Base-by-base conservation (phyloP, 1,140 invertebrate species). In the Bombus turneri region DNA sequence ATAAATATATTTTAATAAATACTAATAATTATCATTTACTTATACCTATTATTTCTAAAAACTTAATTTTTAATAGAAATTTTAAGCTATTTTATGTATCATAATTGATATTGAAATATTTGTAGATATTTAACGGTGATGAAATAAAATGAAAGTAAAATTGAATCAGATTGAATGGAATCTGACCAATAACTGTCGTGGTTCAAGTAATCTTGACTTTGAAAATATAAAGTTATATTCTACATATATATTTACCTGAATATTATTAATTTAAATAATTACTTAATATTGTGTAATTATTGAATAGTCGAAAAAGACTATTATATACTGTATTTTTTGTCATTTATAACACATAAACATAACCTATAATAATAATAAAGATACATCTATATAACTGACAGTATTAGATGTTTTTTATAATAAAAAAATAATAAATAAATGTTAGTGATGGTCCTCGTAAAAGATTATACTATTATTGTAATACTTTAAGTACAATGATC, bases 81-180 rank as follows among this genome's bases (percentile, higher is more conserved):
- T 15, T 64, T 64, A 64, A 64, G 13, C 15, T 25, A 57, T 25
- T 53, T 15, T 22, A 41, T 22, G 1, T 3, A 80, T 15, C 10
- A 10, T 9, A 69, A 53, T 37, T 28, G 15, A 39, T 53, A 39
- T 39, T n/a, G 9, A 47, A 47, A 31, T 73, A 43, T 43, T 18
- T 31, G 18, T 31, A 73, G 6, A 22, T 31, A 41, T 53, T 57
- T 57, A 57, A 59, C 2, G 22, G 22, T 31, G 0, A 22, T 31
- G 18, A 31, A 47, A 66, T 74, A 43, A 53, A n/a, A 34, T 22
- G 37, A n/a, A 43, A 57, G 18, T 9, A 64, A 62, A 74, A 76
- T 78, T 83, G 37, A 84, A 84, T 22, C 34, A 41, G 22, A 71
- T 78, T 83, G n/a, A 78, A 68, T 59, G 43, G 64, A 57, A 71